Evolutionary conservation across 2,888 invertebrate species (phyloP).

Genomic region (Amblyjoppa proteus): DNA sequence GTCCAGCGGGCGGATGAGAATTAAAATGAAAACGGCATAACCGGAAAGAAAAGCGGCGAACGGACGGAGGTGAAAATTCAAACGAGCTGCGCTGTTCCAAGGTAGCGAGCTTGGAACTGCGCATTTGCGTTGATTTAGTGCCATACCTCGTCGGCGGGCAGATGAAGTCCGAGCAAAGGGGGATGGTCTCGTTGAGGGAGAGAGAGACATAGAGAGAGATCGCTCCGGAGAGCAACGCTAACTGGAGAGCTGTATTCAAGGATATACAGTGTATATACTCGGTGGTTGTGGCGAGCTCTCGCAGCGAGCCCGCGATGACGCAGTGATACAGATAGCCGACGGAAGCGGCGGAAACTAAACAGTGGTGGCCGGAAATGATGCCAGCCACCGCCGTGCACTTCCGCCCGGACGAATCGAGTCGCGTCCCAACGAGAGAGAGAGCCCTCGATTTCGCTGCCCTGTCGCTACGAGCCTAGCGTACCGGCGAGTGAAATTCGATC

Average conservation of each 20-base stretch:
- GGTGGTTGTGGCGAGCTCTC: conserved; percentile 12
- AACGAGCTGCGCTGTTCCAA: conserved; percentile 39
- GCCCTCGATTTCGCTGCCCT: conserved; percentile 28
- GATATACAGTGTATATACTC: conserved; percentile 35
- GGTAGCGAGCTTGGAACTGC: conserved; percentile 25
- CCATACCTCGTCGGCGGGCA: conserved; percentile 43
- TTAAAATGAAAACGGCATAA: conserved; percentile 69
- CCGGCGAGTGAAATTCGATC: conserved; percentile 68
- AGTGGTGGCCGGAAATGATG: conserved; percentile 82
- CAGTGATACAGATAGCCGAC: conserved; percentile 79
- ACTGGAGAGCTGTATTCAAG: conserved; percentile 51
- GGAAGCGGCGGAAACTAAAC: conserved; percentile 82
- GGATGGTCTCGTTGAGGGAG: conserved; percentile 18
- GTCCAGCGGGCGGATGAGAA: conserved; percentile 61
- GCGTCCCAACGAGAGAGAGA: conserved; percentile 37
- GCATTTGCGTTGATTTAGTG: conserved; percentile 68
- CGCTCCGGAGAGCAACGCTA: conserved; percentile 47
- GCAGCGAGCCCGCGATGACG: conserved; percentile 72
- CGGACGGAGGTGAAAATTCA: conserved; percentile 56
- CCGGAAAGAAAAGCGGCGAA: conserved; percentile 65
- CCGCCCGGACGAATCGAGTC: conserved; percentile 69
- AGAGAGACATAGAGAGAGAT: conserved; percentile 13
- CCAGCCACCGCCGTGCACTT: conserved; percentile 79
- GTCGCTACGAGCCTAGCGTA: background rate
- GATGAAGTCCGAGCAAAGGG: conserved; percentile 48